phyloP scores from a whole-genome alignment of 2,797 vertebrate genomes.

The Leontopithecus rosalia region DNA sequence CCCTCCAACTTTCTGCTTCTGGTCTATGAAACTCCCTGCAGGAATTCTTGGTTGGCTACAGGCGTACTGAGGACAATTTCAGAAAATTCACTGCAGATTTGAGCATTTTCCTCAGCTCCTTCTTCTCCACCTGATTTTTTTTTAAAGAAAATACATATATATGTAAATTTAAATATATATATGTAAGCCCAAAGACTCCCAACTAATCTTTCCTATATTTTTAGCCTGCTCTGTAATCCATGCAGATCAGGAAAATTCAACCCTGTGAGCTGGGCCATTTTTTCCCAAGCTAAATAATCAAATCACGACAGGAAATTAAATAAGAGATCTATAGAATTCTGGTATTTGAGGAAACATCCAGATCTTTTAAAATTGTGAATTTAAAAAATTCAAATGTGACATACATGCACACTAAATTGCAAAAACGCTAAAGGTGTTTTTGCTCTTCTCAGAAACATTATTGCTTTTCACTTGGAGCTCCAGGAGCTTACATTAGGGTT shows the following conservation, averaged over 20 bases:
- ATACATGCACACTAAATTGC: not conserved
- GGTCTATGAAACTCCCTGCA: not conserved
- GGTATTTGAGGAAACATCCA: not conserved
- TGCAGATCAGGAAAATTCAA: not conserved
- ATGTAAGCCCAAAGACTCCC: not conserved
- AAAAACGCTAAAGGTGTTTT: not conserved
- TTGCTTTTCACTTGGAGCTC: not conserved
- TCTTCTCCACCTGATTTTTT: not conserved
- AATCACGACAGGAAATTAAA: not conserved
- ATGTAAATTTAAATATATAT: not conserved
- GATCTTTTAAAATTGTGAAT: not conserved
- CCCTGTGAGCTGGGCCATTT: not conserved
- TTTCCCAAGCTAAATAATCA: not conserved
- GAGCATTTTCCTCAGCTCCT: not conserved
- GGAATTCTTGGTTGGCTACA: not conserved
- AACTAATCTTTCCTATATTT: slow-evolving; percentile 9
- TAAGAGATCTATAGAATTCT: not conserved
- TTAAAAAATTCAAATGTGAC: not conserved
- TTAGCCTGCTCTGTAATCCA: not conserved
- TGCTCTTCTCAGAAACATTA: not conserved
- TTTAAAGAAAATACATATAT: not conserved
- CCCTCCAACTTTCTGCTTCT: not conserved
- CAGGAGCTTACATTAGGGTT: not conserved
- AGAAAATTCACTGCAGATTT: not conserved
- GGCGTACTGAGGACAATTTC: not conserved